Conservation (phyloP, 2,888 invertebrate species). For the Euspilapteryx auroguttella region DNA sequence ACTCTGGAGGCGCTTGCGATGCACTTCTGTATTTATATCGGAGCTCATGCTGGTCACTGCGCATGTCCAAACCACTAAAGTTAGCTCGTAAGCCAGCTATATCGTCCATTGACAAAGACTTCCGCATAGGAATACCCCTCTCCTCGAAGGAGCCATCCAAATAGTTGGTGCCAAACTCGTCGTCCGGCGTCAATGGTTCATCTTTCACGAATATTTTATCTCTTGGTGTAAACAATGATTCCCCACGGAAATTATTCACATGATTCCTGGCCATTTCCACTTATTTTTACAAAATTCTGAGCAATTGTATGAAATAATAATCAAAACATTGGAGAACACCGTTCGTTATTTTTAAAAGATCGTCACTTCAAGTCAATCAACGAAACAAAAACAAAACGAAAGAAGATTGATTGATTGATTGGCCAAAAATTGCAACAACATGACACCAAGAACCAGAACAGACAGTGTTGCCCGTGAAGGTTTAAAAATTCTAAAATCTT, state of each 20-base stretch:
- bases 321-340: no score
- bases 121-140: conserved; percentile 20
- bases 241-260: conserved; percentile 39
- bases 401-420: no score
- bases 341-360: conserved; percentile 2
- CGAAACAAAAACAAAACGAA: no score
- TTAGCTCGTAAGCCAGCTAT: conserved; percentile 16
- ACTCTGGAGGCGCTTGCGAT: conserved; percentile 14
- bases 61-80: neutral
- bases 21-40: neutral
- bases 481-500: no score
- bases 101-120: conserved; percentile 44
- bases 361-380: conserved; percentile 5
- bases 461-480: no score
- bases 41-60: neutral
- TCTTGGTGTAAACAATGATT: conserved; percentile 25
- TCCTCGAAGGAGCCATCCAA: conserved; percentile 23
- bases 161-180: conserved; percentile 14
- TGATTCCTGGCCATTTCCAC: conserved; percentile 31
- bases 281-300: no score
- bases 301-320: no score
- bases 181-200: conserved; percentile 32
- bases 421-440: no score
- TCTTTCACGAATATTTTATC: conserved; percentile 26
- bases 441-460: no score